phyloP scores from a whole-genome alignment of 2,113 vertebrate genomes.

The Mirza zaza region DNA sequence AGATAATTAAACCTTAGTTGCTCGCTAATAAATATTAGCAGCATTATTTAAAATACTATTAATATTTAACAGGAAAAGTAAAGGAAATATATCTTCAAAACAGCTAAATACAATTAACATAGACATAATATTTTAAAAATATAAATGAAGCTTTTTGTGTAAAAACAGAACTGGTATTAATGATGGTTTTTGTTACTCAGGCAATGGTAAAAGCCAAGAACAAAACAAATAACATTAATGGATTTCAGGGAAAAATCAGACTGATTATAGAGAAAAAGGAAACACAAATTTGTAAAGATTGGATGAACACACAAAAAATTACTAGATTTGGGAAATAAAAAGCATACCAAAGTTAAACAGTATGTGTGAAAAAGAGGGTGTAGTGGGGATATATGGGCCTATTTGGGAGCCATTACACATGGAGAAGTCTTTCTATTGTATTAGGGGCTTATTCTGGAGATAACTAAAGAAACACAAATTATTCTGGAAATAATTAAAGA shows the following conservation, averaged over 20 bases:
- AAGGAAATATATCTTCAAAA: slow-evolving; percentile 2
- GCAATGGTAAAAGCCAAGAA: not conserved
- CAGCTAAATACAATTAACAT: not conserved
- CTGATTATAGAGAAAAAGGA: not conserved
- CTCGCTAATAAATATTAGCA: not conserved
- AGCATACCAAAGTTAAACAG: not conserved
- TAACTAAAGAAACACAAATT: not conserved
- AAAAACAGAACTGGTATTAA: slow-evolving; percentile 11
- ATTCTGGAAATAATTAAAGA: not conserved
- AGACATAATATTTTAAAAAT: not conserved
- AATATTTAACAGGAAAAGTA: not conserved
- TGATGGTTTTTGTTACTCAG: not conserved
- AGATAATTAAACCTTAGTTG: not conserved
- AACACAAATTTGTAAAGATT: not conserved
- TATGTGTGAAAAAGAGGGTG: not conserved
- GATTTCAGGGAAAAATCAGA: not conserved
- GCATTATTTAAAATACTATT: not conserved
- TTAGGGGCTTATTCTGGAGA: not conserved
- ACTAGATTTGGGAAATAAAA: not conserved
- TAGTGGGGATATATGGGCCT: not conserved
- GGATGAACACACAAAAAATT: not conserved
- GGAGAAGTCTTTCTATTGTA: not conserved
- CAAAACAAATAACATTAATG: not conserved
- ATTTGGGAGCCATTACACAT: not conserved
- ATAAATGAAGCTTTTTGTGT: slow-evolving; percentile 29